phyloP scores from a whole-genome alignment of 2,797 vertebrate genomes.

The Stomatorhinus walkeri region DNA sequence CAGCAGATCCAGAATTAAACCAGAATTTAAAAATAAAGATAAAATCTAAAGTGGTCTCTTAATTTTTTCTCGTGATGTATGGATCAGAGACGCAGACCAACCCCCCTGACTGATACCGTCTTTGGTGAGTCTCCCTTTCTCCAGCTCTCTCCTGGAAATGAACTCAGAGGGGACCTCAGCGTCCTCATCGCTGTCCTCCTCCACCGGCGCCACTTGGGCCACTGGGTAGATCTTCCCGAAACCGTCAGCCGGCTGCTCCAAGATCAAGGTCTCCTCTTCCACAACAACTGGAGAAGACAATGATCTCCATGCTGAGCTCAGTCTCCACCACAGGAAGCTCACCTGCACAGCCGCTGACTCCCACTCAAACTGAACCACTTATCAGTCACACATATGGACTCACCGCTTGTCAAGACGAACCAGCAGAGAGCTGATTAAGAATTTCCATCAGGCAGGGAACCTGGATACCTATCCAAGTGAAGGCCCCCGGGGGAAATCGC shows the following conservation, averaged over 20 bases:
- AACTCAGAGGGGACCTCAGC: slow-evolving; percentile 76
- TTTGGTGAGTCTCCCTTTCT: slow-evolving; percentile 80
- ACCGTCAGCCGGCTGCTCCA: slow-evolving; percentile 52
- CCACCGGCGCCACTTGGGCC: slow-evolving; percentile 53
- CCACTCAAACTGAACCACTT: not conserved
- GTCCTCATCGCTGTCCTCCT: slow-evolving; percentile 65
- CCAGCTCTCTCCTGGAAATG: slow-evolving; percentile 84
- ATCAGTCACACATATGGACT: not conserved
- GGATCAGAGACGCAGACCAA: not conserved
- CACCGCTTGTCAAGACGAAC: not conserved
- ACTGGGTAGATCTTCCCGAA: slow-evolving; percentile 92
- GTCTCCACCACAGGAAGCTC: not conserved
- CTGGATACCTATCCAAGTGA: not conserved
- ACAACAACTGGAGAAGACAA: slow-evolving; percentile 29
- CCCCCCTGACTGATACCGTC: slow-evolving; percentile 64
- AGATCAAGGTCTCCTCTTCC: slow-evolving; percentile 27
- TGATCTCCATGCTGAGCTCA: not conserved
- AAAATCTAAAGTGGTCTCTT: not conserved
- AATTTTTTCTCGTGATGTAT: not conserved
- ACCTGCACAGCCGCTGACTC: not conserved
- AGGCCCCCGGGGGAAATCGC: slow-evolving; percentile 9
- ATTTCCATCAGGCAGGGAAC: not conserved
- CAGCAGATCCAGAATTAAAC: not conserved
- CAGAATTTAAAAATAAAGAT: not conserved
- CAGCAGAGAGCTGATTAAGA: not conserved